A percentile compares a stretch with the other conserved stretches of the same genome.
phyloP scores from a whole-genome alignment of 2,797 vertebrate species.

The Columba guinea region DNA sequence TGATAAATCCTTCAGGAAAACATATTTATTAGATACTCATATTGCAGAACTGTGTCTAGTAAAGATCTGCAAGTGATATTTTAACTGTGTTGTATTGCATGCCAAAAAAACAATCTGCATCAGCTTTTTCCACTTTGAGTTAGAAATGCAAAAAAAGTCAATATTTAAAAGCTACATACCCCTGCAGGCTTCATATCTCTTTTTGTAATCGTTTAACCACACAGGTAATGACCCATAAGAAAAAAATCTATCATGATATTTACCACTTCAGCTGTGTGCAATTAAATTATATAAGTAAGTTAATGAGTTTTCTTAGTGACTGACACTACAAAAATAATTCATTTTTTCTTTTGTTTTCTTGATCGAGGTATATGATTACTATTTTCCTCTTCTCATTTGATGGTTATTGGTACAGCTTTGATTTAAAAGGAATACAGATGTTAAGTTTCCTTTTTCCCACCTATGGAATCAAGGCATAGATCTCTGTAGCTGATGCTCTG shows the following conservation, averaged over 20 bases:
- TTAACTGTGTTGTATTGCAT: background rate
- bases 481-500: background rate
- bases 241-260: constrained; percentile 58
- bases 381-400: background rate
- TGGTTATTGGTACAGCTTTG: background rate
- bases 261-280: constrained; percentile 35
- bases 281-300: constrained; percentile 42
- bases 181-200: constrained; percentile 21
- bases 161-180: constrained; percentile 51
- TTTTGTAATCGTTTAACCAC: constrained; percentile 35
- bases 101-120: background rate
- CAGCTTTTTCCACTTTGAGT: constrained; percentile 13
- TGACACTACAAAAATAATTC: constrained; percentile 1
- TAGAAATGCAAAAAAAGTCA: constrained; percentile 40
- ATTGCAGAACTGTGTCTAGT: background rate
- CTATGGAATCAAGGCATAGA: background rate
- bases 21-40: constrained; percentile 14
- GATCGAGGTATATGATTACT: background rate
- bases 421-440: constrained; percentile 18
- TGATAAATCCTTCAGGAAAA: constrained; percentile 12
- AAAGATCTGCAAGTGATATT: constrained; percentile 11
- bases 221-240: constrained; percentile 49
- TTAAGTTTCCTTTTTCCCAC: background rate
- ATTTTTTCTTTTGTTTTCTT: background rate
- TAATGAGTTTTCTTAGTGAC: constrained; percentile 37